phyloP scores from a whole-genome alignment of 2,113 vertebrate species.

The Egretta garzetta region DNA sequence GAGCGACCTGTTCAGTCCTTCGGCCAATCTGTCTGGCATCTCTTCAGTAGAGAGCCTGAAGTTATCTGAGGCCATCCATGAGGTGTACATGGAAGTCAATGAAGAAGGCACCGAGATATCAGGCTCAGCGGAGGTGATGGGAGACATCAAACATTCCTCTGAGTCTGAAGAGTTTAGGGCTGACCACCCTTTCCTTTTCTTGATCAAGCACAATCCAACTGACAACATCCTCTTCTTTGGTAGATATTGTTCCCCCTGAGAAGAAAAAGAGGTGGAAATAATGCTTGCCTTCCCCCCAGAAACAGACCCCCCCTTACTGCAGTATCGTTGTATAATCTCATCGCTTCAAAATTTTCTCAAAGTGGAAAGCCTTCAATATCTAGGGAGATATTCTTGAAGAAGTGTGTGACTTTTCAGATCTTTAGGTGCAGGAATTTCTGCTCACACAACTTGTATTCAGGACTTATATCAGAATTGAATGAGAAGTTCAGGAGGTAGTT shows the following conservation, averaged over 20 bases:
- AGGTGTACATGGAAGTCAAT: slow-evolving; percentile 61
- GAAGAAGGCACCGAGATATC: slow-evolving; percentile 66
- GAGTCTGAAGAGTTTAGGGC: slow-evolving; percentile 36
- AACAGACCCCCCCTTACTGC: background rate
- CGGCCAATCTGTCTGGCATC: slow-evolving; percentile 76
- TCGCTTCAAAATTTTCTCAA: background rate
- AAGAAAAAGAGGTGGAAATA: background rate
- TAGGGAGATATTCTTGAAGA: background rate
- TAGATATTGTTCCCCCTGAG: slow-evolving; percentile 61
- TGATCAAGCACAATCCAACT: slow-evolving; percentile 64
- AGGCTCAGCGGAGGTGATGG: background rate
- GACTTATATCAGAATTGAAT: background rate
- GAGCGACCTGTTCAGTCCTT: slow-evolving; percentile 41
- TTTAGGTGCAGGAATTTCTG: background rate
- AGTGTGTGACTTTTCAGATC: background rate
- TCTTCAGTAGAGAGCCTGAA: slow-evolving; percentile 56
- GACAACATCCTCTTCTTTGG: slow-evolving; percentile 72
- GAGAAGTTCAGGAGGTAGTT: background rate
- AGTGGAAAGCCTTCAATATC: background rate
- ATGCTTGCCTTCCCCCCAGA: background rate
- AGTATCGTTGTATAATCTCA: background rate
- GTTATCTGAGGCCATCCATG: slow-evolving; percentile 59
- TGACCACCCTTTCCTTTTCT: slow-evolving; percentile 70
- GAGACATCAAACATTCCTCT: background rate
- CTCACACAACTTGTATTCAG: background rate